Conservation (phyloP, 1,140 invertebrate species). For the Oncopeltus fasciatus region DNA sequence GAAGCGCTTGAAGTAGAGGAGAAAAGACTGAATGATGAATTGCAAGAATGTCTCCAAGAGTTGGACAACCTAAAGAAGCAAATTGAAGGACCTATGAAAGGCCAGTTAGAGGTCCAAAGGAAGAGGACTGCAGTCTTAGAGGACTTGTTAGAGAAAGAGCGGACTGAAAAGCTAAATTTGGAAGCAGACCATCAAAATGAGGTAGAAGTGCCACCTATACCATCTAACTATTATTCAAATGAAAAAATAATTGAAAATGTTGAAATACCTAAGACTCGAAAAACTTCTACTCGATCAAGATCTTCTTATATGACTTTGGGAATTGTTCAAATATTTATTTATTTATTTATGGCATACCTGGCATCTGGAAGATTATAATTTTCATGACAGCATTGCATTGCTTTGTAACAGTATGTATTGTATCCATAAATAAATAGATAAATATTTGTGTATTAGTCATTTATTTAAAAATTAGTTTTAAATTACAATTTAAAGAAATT, state of each 20-base stretch:
- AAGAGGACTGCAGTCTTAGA: constrained; percentile 18
- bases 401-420: background rate
- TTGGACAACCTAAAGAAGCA: constrained; percentile 18
- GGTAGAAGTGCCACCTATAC: background rate
- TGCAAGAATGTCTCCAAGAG: constrained; percentile 18
- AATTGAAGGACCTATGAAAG: constrained; percentile 15
- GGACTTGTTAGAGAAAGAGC: constrained; percentile 6
- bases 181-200: constrained; percentile 6
- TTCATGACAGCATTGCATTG: too few species aligned
- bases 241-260: background rate
- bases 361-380: background rate
- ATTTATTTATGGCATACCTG: constrained; percentile 19
- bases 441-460: background rate
- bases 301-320: background rate
- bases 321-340: constrained; percentile 16
- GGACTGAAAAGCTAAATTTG: background rate
- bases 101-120: constrained; percentile 18
- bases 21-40: constrained; percentile 18
- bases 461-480: too few species aligned
- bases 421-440: constrained; percentile 17
- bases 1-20: constrained; percentile 16
- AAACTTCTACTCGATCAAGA: background rate
- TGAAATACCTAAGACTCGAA: background rate
- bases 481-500: too few species aligned
- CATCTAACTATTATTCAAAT: background rate